Conservation (phyloP, 2,888 invertebrate genomes). For the Calliphora vomitoria region DNA sequence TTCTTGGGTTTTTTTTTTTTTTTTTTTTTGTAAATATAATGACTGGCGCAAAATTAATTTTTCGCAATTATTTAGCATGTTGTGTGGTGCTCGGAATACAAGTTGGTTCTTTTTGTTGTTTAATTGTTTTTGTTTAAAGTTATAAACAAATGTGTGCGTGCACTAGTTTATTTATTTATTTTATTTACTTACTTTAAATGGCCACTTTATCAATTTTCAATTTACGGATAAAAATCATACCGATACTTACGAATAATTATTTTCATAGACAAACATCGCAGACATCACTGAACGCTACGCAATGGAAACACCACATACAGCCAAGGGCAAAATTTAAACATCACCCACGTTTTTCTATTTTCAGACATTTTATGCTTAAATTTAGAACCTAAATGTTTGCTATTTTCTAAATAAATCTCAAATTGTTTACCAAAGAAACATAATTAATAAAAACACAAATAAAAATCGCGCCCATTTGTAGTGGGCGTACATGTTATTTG, state of each 20-base stretch:
- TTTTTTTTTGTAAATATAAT: slow-evolving; percentile 44
- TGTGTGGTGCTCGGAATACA: slow-evolving; percentile 29
- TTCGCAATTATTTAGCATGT: slow-evolving; percentile 54
- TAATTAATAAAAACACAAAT: neutral
- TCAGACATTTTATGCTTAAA: neutral
- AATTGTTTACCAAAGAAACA: slow-evolving; percentile 8
- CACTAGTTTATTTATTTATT: slow-evolving; percentile 51
- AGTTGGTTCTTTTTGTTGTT: neutral
- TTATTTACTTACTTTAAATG: slow-evolving; percentile 63
- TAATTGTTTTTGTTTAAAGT: slow-evolving; percentile 15
- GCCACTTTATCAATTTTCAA: slow-evolving; percentile 65
- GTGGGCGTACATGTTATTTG: slow-evolving; percentile 6
- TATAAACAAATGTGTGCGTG: slow-evolving; percentile 40
- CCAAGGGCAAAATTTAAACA: slow-evolving; percentile 6
- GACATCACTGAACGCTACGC: slow-evolving; percentile 14
- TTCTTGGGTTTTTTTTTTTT: slow-evolving; percentile 50
- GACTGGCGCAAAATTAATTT: slow-evolving; percentile 65
- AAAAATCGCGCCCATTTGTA: neutral
- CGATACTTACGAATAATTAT: slow-evolving; percentile 13
- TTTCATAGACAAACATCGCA: slow-evolving; percentile 30
- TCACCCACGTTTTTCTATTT: neutral
- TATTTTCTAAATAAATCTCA: slow-evolving; percentile 5
- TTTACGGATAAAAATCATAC: slow-evolving; percentile 53
- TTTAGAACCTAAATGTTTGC: neutral
- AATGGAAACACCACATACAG: slow-evolving; percentile 32